These are phyloP conservation scores for Schrankia costaestrigalis DNA, from an alignment of 2,888 invertebrate species.

Conservation along the genomic window DNA sequence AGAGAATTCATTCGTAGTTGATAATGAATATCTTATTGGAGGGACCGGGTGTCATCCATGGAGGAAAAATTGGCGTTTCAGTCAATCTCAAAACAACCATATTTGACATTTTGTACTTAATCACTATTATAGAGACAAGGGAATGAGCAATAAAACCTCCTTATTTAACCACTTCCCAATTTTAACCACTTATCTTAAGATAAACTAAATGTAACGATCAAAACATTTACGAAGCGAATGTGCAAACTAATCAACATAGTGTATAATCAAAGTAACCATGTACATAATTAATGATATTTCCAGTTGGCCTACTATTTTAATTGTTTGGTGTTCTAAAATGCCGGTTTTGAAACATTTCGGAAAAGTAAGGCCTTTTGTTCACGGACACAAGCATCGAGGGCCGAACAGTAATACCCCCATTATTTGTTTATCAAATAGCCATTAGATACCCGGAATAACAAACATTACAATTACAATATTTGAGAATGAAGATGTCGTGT, in stretches of 20 bases:
- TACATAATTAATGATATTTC: constrained; percentile 78
- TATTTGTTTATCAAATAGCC: constrained; percentile 78
- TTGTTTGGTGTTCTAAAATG: constrained; percentile 73
- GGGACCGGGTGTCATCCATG: too few relatives aligned
- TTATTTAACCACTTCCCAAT: constrained; percentile 6
- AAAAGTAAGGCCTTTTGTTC: constrained; percentile 71
- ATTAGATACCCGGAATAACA: constrained; percentile 60
- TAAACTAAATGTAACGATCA: constrained; percentile 32
- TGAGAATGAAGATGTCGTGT: constrained; percentile 75
- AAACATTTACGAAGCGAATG: constrained; percentile 50
- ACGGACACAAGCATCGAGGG: constrained; percentile 61
- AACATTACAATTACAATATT: constrained; percentile 53
- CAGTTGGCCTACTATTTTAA: constrained; percentile 78
- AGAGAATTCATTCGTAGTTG: constrained; percentile 33
- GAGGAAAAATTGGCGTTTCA: too few relatives aligned
- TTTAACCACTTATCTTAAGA: constrained; percentile 6
- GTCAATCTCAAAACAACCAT: too few relatives aligned
- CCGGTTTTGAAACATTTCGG: constrained; percentile 74
- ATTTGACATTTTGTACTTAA: too few relatives aligned
- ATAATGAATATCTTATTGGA: too few relatives aligned
- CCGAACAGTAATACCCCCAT: constrained; percentile 48
- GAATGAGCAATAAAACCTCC: too few relatives aligned
- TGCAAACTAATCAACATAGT: constrained; percentile 65
- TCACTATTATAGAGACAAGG: too few relatives aligned
- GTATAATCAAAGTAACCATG: constrained; percentile 54